These are phyloP conservation scores for Phataginus tetradactyla DNA, from an alignment of 2,797 vertebrate species.

Conservation along the genomic window DNA sequence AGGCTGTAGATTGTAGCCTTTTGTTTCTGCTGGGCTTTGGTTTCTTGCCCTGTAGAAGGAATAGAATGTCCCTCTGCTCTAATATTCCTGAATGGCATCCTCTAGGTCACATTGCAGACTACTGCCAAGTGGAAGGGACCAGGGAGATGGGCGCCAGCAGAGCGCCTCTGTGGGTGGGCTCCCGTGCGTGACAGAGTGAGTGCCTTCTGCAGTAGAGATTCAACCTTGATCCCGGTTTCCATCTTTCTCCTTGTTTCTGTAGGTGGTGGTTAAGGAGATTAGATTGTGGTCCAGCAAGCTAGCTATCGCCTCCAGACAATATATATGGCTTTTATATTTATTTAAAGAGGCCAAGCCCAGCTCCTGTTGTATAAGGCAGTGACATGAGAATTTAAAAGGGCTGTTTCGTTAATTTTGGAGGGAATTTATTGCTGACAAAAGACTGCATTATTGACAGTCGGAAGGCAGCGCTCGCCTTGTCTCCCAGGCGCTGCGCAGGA, in stretches of 20 bases:
- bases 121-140: neutral
- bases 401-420: conserved; percentile 78
- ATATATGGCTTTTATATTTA: conserved; percentile 73
- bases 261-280: conserved; percentile 30
- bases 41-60: neutral
- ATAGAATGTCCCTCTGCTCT: neutral
- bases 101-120: neutral
- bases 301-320: conserved; percentile 41
- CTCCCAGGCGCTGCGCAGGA: neutral
- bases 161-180: neutral
- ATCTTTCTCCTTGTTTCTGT: conserved; percentile 26
- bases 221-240: neutral
- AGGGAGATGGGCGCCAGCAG: too few species aligned
- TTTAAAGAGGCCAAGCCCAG: conserved; percentile 62
- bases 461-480: neutral
- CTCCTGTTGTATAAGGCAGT: conserved; percentile 49
- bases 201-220: neutral
- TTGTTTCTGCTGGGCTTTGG: neutral
- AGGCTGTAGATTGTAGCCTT: neutral
- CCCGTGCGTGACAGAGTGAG: neutral
- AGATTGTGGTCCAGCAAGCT: conserved; percentile 29
- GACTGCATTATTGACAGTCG: conserved; percentile 64
- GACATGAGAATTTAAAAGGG: conserved; percentile 72
- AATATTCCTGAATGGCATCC: neutral
- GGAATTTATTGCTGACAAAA: conserved; percentile 76